phyloP scores from a whole-genome alignment of 2,797 vertebrate species.

The Coluber constrictor region DNA sequence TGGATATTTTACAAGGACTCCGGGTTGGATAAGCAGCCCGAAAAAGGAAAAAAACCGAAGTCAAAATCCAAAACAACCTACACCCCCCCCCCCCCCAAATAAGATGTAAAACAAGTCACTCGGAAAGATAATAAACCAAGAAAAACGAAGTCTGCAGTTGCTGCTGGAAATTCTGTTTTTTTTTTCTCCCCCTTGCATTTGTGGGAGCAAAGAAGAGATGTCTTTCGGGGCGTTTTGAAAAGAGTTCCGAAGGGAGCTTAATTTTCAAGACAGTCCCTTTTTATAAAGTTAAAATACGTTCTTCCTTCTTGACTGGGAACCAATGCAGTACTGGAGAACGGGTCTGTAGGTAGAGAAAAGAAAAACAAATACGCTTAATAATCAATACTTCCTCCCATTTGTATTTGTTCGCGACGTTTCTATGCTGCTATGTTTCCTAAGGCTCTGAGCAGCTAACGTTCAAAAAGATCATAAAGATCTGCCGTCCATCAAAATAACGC shows the following conservation, averaged over 20 bases:
- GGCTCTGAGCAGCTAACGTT: not conserved
- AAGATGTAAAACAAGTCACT: conserved; percentile 51
- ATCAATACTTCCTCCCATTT: not conserved
- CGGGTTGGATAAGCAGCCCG: conserved; percentile 50
- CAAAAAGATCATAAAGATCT: not conserved
- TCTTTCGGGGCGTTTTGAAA: conserved; percentile 9
- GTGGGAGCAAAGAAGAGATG: not conserved
- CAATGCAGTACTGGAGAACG: not conserved
- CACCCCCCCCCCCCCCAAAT: accelerated
- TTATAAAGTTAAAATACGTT: not conserved
- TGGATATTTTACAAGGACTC: conserved; percentile 74
- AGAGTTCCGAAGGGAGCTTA: not conserved
- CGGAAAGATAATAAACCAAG: conserved; percentile 61
- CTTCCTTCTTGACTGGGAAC: not conserved
- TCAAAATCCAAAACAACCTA: not conserved
- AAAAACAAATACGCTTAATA: not conserved
- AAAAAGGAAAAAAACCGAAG: conserved; percentile 3
- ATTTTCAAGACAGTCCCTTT: not conserved
- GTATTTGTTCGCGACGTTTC: not conserved
- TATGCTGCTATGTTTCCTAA: not conserved
- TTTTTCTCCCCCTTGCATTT: not conserved
- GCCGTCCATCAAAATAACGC: not conserved
- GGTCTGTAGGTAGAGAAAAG: not conserved
- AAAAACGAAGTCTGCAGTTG: conserved; percentile 31
- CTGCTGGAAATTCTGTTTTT: conserved; percentile 36